Base-by-base conservation (phyloP, 2,888 invertebrate species). In the Acanthoscelides obtectus region DNA sequence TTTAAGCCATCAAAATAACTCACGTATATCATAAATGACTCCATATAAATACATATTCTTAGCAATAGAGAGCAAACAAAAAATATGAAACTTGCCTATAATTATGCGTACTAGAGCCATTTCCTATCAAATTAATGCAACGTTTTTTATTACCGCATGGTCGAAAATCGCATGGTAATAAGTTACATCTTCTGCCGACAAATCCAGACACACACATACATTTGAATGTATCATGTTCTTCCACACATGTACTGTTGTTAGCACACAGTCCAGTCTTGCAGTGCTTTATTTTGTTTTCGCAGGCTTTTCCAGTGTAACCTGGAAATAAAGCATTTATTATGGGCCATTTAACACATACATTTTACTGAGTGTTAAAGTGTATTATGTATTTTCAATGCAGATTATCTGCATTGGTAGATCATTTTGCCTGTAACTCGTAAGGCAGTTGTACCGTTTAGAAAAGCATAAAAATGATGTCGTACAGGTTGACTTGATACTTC, bases 141-240 rank as follows among this genome's bases (percentile, higher is more conserved):
- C 86, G 82, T 0, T 84, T 80, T 76, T 86, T 85, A 19, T 75
- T 75, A 65, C 82, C 82, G 77, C 91, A 91, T 0, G 89, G 89
- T 69, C 85, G 80, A 78, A 87, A 88, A 76, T 87, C 87, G 79
- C 92, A 92, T 4, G 92, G 88, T 66, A 87, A 77, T 22, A 88
- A 80, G 78, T 87, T 87, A 77, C 90, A 90, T 70, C 88, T 84
- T 71, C 84, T 84, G 2, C 90, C 90, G 22, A 88, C 83, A 77
- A 84, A 87, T 25, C 89, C 89, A 1, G 84, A 81, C 22, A 79
- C 80, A 77, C 89, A 89, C 22, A 84, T 75, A 76, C 89, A 90
- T 66, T 82, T 80, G 83, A 86, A 89, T 0, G 86, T 86, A 70
- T 82, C 81, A 20, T 77, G 72, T 22, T 81, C 77, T 76, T 86